Evolutionary conservation across 2,888 invertebrate species (phyloP), one percentile per base, ranked within the genome.

Genomic region (Pteria penguin): DNA sequence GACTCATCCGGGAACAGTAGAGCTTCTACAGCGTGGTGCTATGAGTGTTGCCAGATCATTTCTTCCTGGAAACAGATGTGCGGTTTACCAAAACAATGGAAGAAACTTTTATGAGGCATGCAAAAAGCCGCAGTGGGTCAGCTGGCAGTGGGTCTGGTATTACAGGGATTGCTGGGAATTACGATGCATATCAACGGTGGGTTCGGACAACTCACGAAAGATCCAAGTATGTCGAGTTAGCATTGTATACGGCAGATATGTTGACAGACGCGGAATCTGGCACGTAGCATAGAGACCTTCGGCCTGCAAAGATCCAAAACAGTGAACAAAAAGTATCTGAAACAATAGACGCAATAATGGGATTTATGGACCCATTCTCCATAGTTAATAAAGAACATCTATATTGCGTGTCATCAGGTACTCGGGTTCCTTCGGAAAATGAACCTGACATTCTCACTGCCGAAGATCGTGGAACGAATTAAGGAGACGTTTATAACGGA

Each of bases 1-100:
- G 26, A 54, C 82, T 5, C 80, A 83, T 55, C 80, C 83, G 22
- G 79, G 79, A 11, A 67, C 76, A 29, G 54, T 66, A 11, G 76
- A 75, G 8, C 54, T 82, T 1, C 33, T 82, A 2, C 27, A 76
- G 29, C 29, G 67, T 36, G 84, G 81, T 8, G 82, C 75, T 4
- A 78, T 84, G 1, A 81, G 79, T 61, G 83, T 82, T n/a, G 80
- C 81, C 0, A 65, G 82, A 26, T 84, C 82, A 4, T 79, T 81
- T n/a, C 76, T 77, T 24, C 82, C 82, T 52, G 84, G 80, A 24
- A 78, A 74, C 72, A 26, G 76, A 2, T 82, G 79, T 69, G 76
- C 76, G 5, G 79, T 83, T 2, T 81, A 82, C n/a, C 81, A 82
- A 57, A 31, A 78, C 79, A 2, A 81, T 78, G 24, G 76, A 79